These are phyloP conservation scores for Thereuonema tuberculata DNA, from an alignment of 1,140 invertebrate genomes.

Conservation along the genomic window DNA sequence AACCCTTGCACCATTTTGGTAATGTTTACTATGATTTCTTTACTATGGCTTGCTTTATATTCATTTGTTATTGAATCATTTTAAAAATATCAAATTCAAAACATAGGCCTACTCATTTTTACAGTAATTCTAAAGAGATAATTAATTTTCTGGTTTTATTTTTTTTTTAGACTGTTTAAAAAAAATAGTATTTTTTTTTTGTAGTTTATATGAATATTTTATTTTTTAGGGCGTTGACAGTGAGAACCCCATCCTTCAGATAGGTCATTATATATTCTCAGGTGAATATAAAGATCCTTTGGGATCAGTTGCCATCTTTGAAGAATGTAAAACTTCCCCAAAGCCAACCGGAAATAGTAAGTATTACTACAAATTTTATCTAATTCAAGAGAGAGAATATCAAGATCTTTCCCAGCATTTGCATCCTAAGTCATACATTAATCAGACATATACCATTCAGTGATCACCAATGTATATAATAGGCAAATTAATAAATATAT, in stretches of 20 bases:
- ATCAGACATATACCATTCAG: no score
- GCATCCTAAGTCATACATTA: no score
- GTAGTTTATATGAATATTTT: neutral
- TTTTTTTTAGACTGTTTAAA: neutral
- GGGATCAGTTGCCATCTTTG: constrained; percentile 4
- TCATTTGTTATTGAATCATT: neutral
- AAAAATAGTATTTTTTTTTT: neutral
- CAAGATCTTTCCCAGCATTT: no score
- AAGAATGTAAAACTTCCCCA: neutral
- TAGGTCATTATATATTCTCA: neutral
- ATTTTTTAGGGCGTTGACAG: neutral
- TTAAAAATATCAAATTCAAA: neutral
- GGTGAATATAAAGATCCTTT: constrained; percentile 8
- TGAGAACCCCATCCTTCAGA: neutral
- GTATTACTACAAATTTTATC: no score
- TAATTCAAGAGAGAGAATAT: no score
- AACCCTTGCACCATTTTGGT: constrained; percentile 1
- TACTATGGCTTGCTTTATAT: no score
- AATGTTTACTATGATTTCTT: no score
- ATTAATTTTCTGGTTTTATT: no score
- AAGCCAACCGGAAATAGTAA: neutral
- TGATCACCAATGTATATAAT: no score
- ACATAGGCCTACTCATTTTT: no score
- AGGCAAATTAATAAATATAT: no score
- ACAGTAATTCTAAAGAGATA: no score